Evolutionary conservation across 2,797 vertebrate species (phyloP), one percentile per base, ranked within the genome.

Genomic region (Rhabdophis nuchalis): DNA sequence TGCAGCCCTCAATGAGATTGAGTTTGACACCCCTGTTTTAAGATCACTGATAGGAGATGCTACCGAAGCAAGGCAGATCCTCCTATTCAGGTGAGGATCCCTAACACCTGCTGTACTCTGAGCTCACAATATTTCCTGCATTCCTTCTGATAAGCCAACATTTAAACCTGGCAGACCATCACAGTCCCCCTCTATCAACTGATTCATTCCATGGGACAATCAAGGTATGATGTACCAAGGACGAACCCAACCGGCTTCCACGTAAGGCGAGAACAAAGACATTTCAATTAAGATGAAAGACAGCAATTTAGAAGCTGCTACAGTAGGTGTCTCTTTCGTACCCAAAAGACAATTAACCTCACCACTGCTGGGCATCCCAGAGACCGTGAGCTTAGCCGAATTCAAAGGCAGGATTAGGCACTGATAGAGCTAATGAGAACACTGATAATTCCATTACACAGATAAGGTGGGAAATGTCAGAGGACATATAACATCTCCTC

Each of bases 341-440:
- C 20, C 1, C 86, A 86, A 92, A 89, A 92, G 52, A 14, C 36
- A 41, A 95, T 94, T 96, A 95, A 95, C 96, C 95, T 95, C 82
- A 60, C 13, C 29, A 92, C 68, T 91, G 91, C 53, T 0, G 0
- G n/a, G 18, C 1, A 86, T 57, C 91, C 27, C 77, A 86, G 91
- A 91, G 93, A 68, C 61, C 9, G 25, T 60, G 60, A 94, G 50
- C 57, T 94, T 88, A 58, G 94, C 94, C 91, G 61, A 41, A 91
- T 94, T 87, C 68, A 90, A 6, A 92, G 86, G 41, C 29, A 93
- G 88, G 89, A 89, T 92, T 90, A 88, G 91, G 93, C 89, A 94
- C 87, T 92, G 46, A 4, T 0, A 10, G 0, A 61, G 93, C 91
- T 89, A 86, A 87, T 16, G 86, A 94, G 88, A 94, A 94, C 89